A percentile compares a stretch with the other conserved stretches of the same genome.
These are phyloP conservation scores for Takifugu bimaculatus DNA, from an alignment of 2,113 vertebrate genomes.

Conservation along the genomic window DNA sequence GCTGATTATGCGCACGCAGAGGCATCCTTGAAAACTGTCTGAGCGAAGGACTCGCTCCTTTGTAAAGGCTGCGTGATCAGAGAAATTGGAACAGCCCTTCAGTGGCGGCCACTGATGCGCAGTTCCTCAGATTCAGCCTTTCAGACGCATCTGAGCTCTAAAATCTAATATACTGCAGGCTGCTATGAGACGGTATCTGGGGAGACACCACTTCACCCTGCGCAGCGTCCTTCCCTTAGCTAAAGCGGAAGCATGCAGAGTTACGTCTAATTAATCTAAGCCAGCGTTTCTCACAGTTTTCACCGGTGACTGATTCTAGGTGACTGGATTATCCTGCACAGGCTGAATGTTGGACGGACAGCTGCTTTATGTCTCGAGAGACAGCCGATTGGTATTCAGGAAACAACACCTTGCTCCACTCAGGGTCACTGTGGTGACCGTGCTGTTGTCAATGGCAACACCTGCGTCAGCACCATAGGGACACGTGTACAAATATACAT, in stretches of 20 bases:
- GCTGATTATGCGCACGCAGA: neutral
- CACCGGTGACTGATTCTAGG: slow-evolving; percentile 7
- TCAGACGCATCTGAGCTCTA: slow-evolving; percentile 2
- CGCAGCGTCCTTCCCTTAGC: slow-evolving; percentile 8
- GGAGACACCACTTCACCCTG: neutral
- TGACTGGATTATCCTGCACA: slow-evolving; percentile 42
- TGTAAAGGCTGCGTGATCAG: neutral
- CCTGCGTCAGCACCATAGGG: slow-evolving; percentile 56
- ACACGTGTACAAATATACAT: slow-evolving; percentile 11
- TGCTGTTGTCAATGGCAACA: slow-evolving; percentile 62
- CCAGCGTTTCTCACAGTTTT: slow-evolving; percentile 9
- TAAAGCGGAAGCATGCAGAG: slow-evolving; percentile 22
- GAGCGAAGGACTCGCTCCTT: neutral
- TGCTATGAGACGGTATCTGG: neutral
- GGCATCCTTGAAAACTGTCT: neutral
- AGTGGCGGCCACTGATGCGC: neutral
- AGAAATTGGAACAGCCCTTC: neutral
- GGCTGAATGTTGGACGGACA: slow-evolving; percentile 32
- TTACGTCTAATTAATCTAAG: slow-evolving; percentile 27
- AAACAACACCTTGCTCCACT: slow-evolving; percentile 40
- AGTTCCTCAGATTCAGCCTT: neutral
- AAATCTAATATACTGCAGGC: neutral
- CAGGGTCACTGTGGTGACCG: slow-evolving; percentile 60
- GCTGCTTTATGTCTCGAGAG: slow-evolving; percentile 30
- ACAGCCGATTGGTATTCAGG: slow-evolving; percentile 61